A percentile compares a stretch with the other conserved stretches of the same genome.
These are phyloP conservation scores for Chiloscyllium punctatum DNA, from an alignment of 2,797 vertebrate species.

Conservation along the genomic window DNA sequence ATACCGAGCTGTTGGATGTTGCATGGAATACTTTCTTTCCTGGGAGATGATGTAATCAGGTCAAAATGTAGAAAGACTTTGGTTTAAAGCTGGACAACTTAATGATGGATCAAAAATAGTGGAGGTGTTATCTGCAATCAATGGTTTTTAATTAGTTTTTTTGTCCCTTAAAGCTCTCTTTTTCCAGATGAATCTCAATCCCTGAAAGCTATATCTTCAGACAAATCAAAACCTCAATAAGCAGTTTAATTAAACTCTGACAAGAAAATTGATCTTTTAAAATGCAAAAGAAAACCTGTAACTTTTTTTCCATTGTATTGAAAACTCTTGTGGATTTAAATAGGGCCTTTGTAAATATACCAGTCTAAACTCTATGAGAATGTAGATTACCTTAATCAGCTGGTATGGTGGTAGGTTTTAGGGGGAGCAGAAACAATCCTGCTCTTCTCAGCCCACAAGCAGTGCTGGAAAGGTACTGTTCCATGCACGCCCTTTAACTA, in stretches of 20 bases:
- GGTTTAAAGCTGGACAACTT: background rate
- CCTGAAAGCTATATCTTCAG: background rate
- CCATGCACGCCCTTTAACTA: background rate
- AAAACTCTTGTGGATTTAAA: background rate
- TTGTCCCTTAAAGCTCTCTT: conserved; percentile 19
- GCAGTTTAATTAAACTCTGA: conserved; percentile 8
- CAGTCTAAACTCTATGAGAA: background rate
- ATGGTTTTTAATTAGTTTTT: conserved; percentile 28
- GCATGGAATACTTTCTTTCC: background rate
- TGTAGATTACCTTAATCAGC: background rate
- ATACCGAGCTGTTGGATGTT: background rate
- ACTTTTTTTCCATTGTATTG: background rate
- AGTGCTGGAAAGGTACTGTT: background rate
- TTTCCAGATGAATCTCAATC: background rate
- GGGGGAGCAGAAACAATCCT: background rate
- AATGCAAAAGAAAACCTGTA: background rate
- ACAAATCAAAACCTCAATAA: background rate
- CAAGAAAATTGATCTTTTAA: background rate
- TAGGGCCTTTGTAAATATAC: background rate
- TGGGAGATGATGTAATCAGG: conserved; percentile 7
- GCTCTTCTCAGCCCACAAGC: background rate
- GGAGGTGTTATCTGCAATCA: conserved; percentile 12
- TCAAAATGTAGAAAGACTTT: conserved; percentile 13
- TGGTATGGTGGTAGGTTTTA: background rate
- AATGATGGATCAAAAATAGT: conserved; percentile 12